Evolutionary conservation across 1,140 invertebrate species (phyloP), one percentile per base, ranked within the genome.

Genomic region (Cyrtorhinus lividipennis): DNA sequence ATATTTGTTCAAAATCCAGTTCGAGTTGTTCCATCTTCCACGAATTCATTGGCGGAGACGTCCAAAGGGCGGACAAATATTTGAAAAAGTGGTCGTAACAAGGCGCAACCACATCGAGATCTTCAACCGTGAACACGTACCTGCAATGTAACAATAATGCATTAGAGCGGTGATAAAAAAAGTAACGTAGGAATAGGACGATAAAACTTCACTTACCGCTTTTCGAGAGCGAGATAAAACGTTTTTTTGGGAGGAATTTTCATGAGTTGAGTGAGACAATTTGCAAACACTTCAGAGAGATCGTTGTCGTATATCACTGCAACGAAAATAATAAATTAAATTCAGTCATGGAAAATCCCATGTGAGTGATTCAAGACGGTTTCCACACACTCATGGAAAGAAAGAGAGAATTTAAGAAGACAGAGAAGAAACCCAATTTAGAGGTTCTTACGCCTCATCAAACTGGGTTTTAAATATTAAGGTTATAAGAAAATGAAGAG

Each of bases 231-330:
- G 24, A 94, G 76, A 66, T 85, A 90, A n/a, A 87, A 73, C 5
- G 73, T 79, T 73, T 86, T 85, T 44, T 74, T 71, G 1, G 75
- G 76, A 13, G 79, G 75, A 1, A 76, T 75, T 24, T 74, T 74
- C 30, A 93, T 73, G 8, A 93, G 74, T 68, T 81, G 80, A 65
- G 83, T 78, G 56, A 92, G 74, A 0, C 87, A 87, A 12, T 77
- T 73, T 1, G 93, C 79, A 69, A 94, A 92, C 0, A 83, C 87
- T 64, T 87, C 80, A 5, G 90, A 94, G 23, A 93, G 79, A 63
- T 83, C 79, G 66, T 90, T 84, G 71, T 92, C 86, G 76, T 95
- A 95, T 26, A 95, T 83, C 5, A 93, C 87, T 90, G 72, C 58
- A 82, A 80, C 65, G 68, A 67, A 69, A 70, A 62, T 64, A 25